Conservation (phyloP, 2,888 invertebrate species). For the Hemistola chrysoprasaria region DNA sequence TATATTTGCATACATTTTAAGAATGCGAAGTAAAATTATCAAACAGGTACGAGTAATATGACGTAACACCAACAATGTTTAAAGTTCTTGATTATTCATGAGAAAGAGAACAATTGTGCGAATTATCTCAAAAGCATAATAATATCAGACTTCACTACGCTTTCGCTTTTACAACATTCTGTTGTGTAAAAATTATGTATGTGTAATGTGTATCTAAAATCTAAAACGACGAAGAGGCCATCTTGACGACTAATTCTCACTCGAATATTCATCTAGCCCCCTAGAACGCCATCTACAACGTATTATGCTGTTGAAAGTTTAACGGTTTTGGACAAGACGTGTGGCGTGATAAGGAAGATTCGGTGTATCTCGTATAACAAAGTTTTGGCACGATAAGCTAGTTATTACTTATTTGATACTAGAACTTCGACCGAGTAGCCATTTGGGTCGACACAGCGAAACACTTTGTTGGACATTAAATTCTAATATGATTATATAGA, state of each 20-base stretch:
- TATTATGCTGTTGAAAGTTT: slow-evolving; percentile 13
- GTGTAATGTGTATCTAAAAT: too few species aligned
- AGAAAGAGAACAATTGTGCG: slow-evolving; percentile 28
- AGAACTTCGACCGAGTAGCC: too few species aligned
- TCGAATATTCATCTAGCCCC: slow-evolving; percentile 1
- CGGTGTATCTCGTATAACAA: slow-evolving; percentile 5
- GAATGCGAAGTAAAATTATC: slow-evolving; percentile 7
- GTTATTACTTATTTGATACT: slow-evolving; percentile 1
- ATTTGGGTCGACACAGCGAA: too few species aligned
- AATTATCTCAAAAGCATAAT: slow-evolving; percentile 27
- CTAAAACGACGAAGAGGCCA: too few species aligned
- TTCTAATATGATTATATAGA: too few species aligned
- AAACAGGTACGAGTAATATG: slow-evolving; percentile 9
- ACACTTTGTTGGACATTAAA: too few species aligned
- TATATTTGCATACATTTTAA: slow-evolving; percentile 12
- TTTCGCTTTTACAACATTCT: slow-evolving; percentile 28
- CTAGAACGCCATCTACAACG: not conserved
- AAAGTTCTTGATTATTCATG: slow-evolving; percentile 26
- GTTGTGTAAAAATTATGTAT: slow-evolving; percentile 16
- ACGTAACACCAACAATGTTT: slow-evolving; percentile 24
- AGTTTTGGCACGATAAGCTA: slow-evolving; percentile 4
- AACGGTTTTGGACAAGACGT: slow-evolving; percentile 7
- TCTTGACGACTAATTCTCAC: slow-evolving; percentile 3
- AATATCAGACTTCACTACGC: slow-evolving; percentile 18
- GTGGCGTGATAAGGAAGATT: slow-evolving; percentile 1